Evolutionary conservation across 2,797 vertebrate species (phyloP).

Genomic region (Amniataba percoides): DNA sequence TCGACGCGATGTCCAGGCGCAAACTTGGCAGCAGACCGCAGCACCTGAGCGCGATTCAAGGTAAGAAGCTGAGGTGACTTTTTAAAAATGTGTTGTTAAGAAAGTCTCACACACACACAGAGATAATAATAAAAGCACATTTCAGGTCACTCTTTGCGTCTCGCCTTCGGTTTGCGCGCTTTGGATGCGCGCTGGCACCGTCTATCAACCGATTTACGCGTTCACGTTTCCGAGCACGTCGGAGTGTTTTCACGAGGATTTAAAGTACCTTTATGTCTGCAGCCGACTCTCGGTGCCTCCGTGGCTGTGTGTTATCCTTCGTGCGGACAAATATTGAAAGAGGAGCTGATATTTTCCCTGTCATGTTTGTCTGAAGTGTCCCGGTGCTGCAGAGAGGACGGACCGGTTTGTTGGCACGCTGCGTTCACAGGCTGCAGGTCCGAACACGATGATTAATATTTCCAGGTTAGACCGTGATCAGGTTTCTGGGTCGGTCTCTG

Average conservation of each 20-base stretch:
- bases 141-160: not conserved
- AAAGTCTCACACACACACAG: not conserved
- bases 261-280: not conserved
- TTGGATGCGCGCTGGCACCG: constrained; percentile 22
- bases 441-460: constrained; percentile 79
- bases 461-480: constrained; percentile 57
- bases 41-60: constrained; percentile 88
- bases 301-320: not conserved
- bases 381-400: constrained; percentile 62
- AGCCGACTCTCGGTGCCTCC: rapidly evolving
- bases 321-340: constrained; percentile 28
- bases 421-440: constrained; percentile 76
- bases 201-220: not conserved
- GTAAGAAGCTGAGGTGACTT: constrained; percentile 63
- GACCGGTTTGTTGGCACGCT: constrained; percentile 78
- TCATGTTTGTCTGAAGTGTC: constrained; percentile 57
- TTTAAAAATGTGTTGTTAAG: not conserved
- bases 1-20: constrained; percentile 87
- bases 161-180: constrained; percentile 5
- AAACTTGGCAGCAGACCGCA: constrained; percentile 90
- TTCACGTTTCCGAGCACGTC: not conserved
- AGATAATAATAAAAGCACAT: too few species aligned
- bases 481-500: constrained; percentile 52
- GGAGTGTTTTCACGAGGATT: not conserved
- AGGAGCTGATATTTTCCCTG: constrained; percentile 9